Evolutionary conservation across 2,113 vertebrate species (phyloP).

Genomic region (Prionailurus viverrinus): DNA sequence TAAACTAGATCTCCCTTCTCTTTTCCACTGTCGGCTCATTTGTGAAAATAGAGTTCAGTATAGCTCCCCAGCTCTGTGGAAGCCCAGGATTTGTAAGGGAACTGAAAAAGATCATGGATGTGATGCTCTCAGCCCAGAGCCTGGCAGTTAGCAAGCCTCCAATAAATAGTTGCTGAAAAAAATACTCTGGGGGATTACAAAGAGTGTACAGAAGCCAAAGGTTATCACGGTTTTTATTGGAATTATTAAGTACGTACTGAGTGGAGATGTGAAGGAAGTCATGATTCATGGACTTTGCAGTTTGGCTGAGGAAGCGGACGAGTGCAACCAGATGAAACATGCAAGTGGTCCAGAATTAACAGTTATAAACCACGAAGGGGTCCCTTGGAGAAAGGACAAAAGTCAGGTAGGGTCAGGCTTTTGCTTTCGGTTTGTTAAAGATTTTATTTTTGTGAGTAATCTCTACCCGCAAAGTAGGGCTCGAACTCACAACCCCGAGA

Average conservation of each 20-base stretch:
- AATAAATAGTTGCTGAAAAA: background rate
- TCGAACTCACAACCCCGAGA: background rate
- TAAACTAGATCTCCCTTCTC: background rate
- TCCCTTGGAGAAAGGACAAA: background rate
- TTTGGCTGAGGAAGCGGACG: background rate
- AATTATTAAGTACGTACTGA: background rate
- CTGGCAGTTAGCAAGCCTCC: background rate
- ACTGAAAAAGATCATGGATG: background rate
- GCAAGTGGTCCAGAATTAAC: background rate
- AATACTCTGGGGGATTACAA: background rate
- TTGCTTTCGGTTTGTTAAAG: background rate
- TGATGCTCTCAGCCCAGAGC: background rate
- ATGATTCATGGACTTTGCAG: background rate
- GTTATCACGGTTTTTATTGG: background rate
- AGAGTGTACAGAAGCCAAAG: background rate
- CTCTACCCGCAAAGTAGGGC: background rate
- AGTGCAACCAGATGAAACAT: background rate
- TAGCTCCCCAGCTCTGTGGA: background rate
- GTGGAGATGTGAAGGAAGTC: background rate
- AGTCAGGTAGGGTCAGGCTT: background rate
- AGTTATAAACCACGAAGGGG: background rate
- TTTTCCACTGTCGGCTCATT: background rate
- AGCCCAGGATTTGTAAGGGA: background rate
- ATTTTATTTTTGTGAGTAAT: background rate
- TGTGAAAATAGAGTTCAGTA: background rate